These are phyloP conservation scores for Dunckerocampus dactyliophorus DNA, from an alignment of 2,113 vertebrate species.

Conservation along the genomic window DNA sequence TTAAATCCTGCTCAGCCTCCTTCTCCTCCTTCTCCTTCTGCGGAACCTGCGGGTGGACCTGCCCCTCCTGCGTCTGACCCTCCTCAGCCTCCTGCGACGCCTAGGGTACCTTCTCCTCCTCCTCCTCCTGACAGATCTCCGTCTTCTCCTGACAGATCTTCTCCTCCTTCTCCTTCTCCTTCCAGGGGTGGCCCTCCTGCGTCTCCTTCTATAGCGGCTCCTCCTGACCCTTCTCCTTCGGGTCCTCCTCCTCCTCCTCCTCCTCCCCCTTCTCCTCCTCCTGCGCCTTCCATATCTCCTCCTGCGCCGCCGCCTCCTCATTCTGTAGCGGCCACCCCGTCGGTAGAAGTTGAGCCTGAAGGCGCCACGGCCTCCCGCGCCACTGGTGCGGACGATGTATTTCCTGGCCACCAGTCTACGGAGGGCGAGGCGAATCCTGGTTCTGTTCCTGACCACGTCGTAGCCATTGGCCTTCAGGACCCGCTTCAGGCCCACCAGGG, in stretches of 20 bases:
- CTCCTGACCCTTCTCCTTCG: not conserved
- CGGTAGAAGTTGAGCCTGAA: conserved; percentile 45
- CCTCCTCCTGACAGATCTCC: not conserved
- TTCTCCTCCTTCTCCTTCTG: conserved; percentile 2
- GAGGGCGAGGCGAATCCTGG: conserved; percentile 47
- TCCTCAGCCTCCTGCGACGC: not conserved
- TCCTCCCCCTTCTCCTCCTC: not conserved
- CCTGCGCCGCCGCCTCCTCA: not conserved
- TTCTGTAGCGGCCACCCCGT: not conserved
- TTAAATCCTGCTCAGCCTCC: not conserved
- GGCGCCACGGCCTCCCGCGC: conserved; percentile 56
- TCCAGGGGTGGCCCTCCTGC: not conserved
- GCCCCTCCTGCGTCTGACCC: not conserved
- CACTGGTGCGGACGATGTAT: conserved; percentile 51
- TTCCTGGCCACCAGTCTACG: conserved; percentile 58
- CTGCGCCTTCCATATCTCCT: not conserved
- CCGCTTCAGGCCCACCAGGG: conserved; percentile 75
- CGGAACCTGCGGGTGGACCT: not conserved
- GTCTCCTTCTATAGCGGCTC: not conserved
- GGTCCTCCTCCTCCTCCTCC: not conserved
- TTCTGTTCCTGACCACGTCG: conserved; percentile 78
- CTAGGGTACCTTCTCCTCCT: not conserved
- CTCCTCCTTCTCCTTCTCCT: not conserved
- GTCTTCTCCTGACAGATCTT: not conserved
- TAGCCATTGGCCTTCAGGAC: conserved; percentile 72